Evolutionary conservation across 2,113 vertebrate genomes (phyloP).

Genomic region (Emydocephalus ijimae): DNA sequence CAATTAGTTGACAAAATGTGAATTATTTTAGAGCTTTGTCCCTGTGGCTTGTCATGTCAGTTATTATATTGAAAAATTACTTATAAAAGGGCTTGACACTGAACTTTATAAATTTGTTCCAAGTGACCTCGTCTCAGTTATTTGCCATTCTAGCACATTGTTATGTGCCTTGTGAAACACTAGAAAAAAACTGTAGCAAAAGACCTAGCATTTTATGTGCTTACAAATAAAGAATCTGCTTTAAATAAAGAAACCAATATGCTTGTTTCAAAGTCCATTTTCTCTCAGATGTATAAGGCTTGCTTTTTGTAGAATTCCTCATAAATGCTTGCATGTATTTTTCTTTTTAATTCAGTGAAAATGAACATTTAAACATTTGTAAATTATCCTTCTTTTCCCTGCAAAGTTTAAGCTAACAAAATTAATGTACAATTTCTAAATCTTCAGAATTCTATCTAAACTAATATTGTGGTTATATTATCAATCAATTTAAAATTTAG

Average conservation of each 20-base stretch:
- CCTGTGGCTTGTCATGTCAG: constrained; percentile 45
- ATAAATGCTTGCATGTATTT: constrained; percentile 36
- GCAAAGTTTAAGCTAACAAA: constrained; percentile 13
- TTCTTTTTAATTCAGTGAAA: constrained; percentile 44
- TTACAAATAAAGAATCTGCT: constrained; percentile 51
- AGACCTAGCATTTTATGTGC: constrained; percentile 48
- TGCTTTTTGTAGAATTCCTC: constrained; percentile 44
- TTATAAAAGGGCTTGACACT: constrained; percentile 55
- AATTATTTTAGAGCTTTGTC: constrained; percentile 56
- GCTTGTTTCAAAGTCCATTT: constrained; percentile 33
- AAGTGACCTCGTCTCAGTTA: constrained; percentile 66
- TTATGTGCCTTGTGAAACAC: constrained; percentile 54
- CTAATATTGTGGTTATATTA: background rate
- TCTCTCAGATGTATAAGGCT: constrained; percentile 49
- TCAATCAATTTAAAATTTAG: background rate
- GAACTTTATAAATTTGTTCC: constrained; percentile 65
- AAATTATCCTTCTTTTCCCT: background rate
- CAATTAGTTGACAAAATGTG: constrained; percentile 64
- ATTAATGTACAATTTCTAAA: background rate
- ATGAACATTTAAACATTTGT: constrained; percentile 3
- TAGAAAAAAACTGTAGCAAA: constrained; percentile 36
- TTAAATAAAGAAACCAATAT: constrained; percentile 59
- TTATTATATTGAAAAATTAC: constrained; percentile 54
- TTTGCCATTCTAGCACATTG: constrained; percentile 58
- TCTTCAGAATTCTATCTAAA: background rate